These are phyloP conservation scores for Hiodon tergisus DNA, from an alignment of 2,113 vertebrate genomes.

Conservation along the genomic window DNA sequence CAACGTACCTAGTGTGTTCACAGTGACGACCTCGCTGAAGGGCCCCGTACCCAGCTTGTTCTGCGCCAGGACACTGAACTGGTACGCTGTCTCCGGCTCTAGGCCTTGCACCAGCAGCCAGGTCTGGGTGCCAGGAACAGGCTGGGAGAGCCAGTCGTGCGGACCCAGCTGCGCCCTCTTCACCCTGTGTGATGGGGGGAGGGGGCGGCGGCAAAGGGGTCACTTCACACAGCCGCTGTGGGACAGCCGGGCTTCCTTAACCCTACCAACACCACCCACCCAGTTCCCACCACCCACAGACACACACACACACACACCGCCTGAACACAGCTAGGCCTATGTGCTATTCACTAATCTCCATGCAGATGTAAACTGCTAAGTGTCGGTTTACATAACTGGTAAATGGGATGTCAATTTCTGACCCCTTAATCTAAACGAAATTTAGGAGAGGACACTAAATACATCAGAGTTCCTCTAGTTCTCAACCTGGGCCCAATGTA, in stretches of 20 bases:
- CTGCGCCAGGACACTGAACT: conserved; percentile 95
- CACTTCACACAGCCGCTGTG: not conserved
- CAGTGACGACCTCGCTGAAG: conserved; percentile 99
- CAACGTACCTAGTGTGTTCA: conserved; percentile 92
- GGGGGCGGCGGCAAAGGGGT: conserved; percentile 10
- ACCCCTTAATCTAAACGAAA: too few relatives aligned
- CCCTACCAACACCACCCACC: not conserved
- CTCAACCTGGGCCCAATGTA: too few relatives aligned
- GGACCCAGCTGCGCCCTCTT: conserved; percentile 94
- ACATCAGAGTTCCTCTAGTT: too few relatives aligned
- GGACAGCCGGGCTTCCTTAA: not conserved
- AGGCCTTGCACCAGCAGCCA: conserved; percentile 86
- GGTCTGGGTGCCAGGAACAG: conserved; percentile 75
- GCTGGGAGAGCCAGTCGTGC: conserved; percentile 89
- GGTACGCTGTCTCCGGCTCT: conserved; percentile 92
- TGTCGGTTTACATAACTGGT: too few relatives aligned
- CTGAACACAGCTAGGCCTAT: too few relatives aligned
- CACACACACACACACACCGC: too few relatives aligned
- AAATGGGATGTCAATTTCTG: too few relatives aligned
- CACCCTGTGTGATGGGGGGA: conserved; percentile 67
- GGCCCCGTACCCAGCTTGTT: conserved; percentile 96
- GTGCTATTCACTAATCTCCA: too few relatives aligned
- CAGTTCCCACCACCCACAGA: not conserved
- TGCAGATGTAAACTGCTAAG: too few relatives aligned
- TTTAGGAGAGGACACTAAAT: too few relatives aligned